Conservation (phyloP, 2,888 invertebrate species). For the Cryptocephalus primarius region DNA sequence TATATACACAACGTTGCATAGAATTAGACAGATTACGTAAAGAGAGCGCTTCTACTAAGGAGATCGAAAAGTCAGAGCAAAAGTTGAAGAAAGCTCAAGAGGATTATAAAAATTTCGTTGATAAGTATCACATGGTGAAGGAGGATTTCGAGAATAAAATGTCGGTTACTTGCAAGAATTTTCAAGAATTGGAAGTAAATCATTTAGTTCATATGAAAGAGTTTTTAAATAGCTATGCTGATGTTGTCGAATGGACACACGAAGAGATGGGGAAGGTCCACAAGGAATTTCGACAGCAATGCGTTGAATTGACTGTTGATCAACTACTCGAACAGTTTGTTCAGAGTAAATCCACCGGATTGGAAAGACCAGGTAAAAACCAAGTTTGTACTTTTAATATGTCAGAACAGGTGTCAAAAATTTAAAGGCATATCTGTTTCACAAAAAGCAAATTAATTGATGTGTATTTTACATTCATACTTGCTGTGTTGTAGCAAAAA, state of each 20-base stretch:
- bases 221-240: constrained; percentile 81
- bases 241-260: constrained; percentile 80
- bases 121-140: constrained; percentile 84
- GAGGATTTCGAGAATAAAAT: constrained; percentile 94
- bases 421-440: no score
- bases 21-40: constrained; percentile 85
- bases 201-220: constrained; percentile 93
- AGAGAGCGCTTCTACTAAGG: constrained; percentile 83
- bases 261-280: constrained; percentile 89
- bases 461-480: no score
- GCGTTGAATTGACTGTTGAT: constrained; percentile 84
- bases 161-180: constrained; percentile 85
- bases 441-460: no score
- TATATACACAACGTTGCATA: constrained; percentile 72
- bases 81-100: constrained; percentile 92
- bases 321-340: constrained; percentile 87
- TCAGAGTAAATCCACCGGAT: constrained; percentile 82
- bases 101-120: constrained; percentile 82
- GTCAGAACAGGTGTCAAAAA: no score
- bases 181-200: constrained; percentile 89
- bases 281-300: constrained; percentile 83
- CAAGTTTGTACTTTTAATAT: no score
- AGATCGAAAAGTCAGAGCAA: constrained; percentile 85
- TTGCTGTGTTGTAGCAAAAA: no score
- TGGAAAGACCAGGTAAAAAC: constrained; percentile 77